Conservation (phyloP, 2,888 invertebrate genomes). For the Tortrix viridana region DNA sequence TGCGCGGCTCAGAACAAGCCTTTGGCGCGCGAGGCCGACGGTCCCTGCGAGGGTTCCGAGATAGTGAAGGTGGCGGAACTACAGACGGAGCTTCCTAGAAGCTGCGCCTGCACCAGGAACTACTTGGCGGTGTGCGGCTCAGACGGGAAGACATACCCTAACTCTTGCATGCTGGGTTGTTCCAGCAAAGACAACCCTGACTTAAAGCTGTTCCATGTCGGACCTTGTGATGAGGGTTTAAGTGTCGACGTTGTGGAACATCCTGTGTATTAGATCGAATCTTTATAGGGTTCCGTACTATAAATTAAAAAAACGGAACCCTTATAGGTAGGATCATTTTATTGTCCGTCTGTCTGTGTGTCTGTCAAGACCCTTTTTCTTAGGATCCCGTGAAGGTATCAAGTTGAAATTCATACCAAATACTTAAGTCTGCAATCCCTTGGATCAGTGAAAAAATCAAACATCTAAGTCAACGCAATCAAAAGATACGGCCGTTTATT, state of each 20-base stretch:
- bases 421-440: too few species aligned
- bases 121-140: constrained; percentile 86
- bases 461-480: too few species aligned
- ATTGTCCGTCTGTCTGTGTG: too few species aligned
- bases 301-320: too few species aligned
- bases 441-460: too few species aligned
- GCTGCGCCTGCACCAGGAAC: constrained; percentile 40
- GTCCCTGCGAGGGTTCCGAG: constrained; percentile 38
- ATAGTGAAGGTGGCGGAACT: constrained; percentile 8
- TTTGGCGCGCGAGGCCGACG: constrained; percentile 40
- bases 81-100: constrained; percentile 1
- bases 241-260: not conserved
- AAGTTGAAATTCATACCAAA: too few species aligned
- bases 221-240: constrained; percentile 38
- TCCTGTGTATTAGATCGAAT: not conserved
- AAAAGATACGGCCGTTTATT: too few species aligned
- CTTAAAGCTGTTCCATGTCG: constrained; percentile 41
- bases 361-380: too few species aligned
- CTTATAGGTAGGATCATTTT: too few species aligned
- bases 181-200: constrained; percentile 37
- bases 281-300: too few species aligned
- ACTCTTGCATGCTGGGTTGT: constrained; percentile 57
- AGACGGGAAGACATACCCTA: constrained; percentile 87
- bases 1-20: constrained; percentile 47
- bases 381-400: too few species aligned